These are phyloP conservation scores for Brenthis daphne DNA, from an alignment of 2,888 invertebrate genomes.

Conservation along the genomic window DNA sequence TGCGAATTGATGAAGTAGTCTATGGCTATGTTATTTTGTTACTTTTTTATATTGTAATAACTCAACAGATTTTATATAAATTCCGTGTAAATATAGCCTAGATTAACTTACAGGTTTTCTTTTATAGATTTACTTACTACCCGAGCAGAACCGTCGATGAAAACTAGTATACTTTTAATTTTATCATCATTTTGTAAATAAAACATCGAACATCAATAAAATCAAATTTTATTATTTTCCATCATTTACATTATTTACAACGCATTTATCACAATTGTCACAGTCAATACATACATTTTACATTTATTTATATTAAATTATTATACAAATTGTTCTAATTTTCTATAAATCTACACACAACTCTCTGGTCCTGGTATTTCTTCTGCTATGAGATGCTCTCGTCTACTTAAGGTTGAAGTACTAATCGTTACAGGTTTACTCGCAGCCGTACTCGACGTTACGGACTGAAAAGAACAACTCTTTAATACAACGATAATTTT, in stretches of 20 bases:
- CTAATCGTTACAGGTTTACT: slow-evolving; percentile 57
- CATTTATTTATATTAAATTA: slow-evolving; percentile 45
- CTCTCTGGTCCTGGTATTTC: slow-evolving; percentile 79
- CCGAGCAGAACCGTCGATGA: too few relatives aligned
- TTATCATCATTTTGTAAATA: background rate
- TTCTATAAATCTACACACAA: slow-evolving; percentile 65
- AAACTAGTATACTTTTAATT: too few relatives aligned
- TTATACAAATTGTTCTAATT: slow-evolving; percentile 38
- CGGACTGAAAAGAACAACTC: slow-evolving; percentile 50
- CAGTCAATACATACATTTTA: slow-evolving; percentile 56
- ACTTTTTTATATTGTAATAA: too few relatives aligned
- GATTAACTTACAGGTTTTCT: too few relatives aligned
- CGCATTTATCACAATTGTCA: slow-evolving; percentile 58
- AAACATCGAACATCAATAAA: slow-evolving; percentile 26
- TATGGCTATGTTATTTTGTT: too few relatives aligned
- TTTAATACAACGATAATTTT: background rate
- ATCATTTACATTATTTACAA: slow-evolving; percentile 54
- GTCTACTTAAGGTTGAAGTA: slow-evolving; percentile 66
- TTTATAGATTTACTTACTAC: too few relatives aligned
- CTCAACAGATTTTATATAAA: too few relatives aligned
- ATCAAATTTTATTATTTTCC: slow-evolving; percentile 42
- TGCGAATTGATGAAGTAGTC: too few relatives aligned
- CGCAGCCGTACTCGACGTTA: slow-evolving; percentile 56
- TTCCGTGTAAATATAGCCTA: too few relatives aligned
- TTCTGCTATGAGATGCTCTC: slow-evolving; percentile 77